These are phyloP conservation scores for Dinocampus coccinellae DNA, from an alignment of 2,888 invertebrate genomes.

Conservation along the genomic window DNA sequence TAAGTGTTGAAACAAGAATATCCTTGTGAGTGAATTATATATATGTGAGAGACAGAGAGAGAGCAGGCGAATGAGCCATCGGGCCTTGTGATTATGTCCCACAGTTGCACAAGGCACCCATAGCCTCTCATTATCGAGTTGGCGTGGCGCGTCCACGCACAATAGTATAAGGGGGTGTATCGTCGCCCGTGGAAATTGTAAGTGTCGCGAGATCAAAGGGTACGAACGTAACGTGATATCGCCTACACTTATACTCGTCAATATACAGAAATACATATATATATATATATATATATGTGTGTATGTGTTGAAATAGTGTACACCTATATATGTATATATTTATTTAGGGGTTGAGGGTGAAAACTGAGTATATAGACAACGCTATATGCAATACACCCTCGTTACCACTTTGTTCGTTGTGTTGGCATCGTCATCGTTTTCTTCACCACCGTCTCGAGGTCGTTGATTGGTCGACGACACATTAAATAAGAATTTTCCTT, in stretches of 20 bases:
- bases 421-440: background rate
- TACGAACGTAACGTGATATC: slow-evolving; percentile 68
- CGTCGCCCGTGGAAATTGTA: slow-evolving; percentile 68
- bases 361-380: slow-evolving; percentile 29
- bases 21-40: background rate
- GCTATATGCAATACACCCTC: slow-evolving; percentile 37
- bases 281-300: slow-evolving; percentile 10
- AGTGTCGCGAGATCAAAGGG: slow-evolving; percentile 70
- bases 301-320: background rate
- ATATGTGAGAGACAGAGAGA: background rate
- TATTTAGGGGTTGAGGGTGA: slow-evolving; percentile 23
- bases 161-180: slow-evolving; percentile 66
- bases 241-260: slow-evolving; percentile 48
- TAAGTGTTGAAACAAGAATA: background rate
- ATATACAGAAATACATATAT: slow-evolving; percentile 24
- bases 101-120: slow-evolving; percentile 53
- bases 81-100: slow-evolving; percentile 64
- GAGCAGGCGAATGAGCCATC: slow-evolving; percentile 40
- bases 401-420: background rate
- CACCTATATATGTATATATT: background rate
- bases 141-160: slow-evolving; percentile 58
- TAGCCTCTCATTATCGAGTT: slow-evolving; percentile 67
- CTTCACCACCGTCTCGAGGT: background rate
- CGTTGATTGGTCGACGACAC: background rate
- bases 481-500: background rate